These are phyloP conservation scores for Epizoanthus rinbou DNA, from an alignment of 92 coral and sea anemone genomes.

Conservation along the genomic window DNA sequence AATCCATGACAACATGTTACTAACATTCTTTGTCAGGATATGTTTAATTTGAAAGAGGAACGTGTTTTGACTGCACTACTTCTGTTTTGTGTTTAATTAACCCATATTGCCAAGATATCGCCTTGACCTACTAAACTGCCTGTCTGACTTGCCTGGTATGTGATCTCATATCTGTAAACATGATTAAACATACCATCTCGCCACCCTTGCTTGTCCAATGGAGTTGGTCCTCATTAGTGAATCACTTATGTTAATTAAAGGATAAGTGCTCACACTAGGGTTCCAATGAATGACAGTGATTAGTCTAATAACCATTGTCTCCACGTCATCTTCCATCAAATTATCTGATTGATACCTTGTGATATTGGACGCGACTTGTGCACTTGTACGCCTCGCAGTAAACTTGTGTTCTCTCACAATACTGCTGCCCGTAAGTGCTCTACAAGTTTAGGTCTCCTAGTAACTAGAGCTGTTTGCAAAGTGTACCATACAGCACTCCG, in stretches of 20 bases:
- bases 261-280: slow-evolving; percentile 48
- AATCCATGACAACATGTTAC: no score
- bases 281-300: slow-evolving; percentile 49
- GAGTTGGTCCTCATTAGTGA: not conserved
- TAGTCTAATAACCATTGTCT: slow-evolving; percentile 63
- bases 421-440: not conserved
- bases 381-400: slow-evolving; percentile 29
- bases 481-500: not conserved
- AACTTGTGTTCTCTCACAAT: slow-evolving; percentile 9
- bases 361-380: slow-evolving; percentile 27
- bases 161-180: slow-evolving; percentile 4
- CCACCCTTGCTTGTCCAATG: slow-evolving; percentile 5
- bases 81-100: not conserved
- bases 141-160: slow-evolving; percentile 14
- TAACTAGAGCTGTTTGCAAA: not conserved
- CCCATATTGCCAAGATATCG: not conserved
- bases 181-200: slow-evolving; percentile 2
- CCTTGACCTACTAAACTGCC: not conserved
- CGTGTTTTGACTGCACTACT: not conserved
- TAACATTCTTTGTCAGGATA: no score
- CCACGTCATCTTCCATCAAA: slow-evolving; percentile 64
- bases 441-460: not conserved
- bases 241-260: slow-evolving; percentile 42
- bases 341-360: slow-evolving; percentile 51
- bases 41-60: not conserved